These are phyloP conservation scores for Cantharis flavilabris DNA, from an alignment of 2,888 invertebrate genomes.

Conservation along the genomic window DNA sequence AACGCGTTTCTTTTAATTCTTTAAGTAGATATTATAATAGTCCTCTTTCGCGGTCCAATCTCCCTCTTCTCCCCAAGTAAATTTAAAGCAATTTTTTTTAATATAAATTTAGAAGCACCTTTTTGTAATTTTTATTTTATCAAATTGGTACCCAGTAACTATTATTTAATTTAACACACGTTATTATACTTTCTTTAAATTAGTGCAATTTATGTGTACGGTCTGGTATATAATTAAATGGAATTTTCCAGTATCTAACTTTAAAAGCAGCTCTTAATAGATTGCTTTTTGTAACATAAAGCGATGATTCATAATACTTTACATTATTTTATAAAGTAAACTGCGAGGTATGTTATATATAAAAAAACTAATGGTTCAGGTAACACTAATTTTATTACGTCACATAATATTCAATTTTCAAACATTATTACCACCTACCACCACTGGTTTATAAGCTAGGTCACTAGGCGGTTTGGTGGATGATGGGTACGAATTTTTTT, in stretches of 20 bases:
- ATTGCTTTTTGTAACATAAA: background rate
- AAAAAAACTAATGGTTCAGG: background rate
- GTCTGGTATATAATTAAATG: constrained; percentile 9
- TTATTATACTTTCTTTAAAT: background rate
- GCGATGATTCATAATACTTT: constrained; percentile 7
- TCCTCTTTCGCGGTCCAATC: background rate
- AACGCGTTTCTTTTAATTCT: too few species aligned
- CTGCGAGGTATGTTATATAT: background rate
- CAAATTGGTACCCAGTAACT: background rate
- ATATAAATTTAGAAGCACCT: background rate
- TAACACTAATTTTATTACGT: background rate
- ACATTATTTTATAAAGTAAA: background rate
- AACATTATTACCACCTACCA: background rate
- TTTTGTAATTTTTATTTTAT: background rate
- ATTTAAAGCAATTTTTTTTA: background rate
- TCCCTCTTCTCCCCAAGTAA: background rate
- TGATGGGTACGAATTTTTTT: background rate
- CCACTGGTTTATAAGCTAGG: background rate
- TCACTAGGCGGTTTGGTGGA: too few species aligned
- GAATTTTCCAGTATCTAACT: constrained; percentile 13
- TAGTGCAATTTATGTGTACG: constrained; percentile 13
- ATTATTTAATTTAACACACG: background rate
- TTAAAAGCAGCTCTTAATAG: constrained; percentile 2
- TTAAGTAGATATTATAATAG: too few species aligned
- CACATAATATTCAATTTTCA: background rate